Base-by-base conservation (phyloP, 2,797 vertebrate species). In the Danionella dracula region DNA sequence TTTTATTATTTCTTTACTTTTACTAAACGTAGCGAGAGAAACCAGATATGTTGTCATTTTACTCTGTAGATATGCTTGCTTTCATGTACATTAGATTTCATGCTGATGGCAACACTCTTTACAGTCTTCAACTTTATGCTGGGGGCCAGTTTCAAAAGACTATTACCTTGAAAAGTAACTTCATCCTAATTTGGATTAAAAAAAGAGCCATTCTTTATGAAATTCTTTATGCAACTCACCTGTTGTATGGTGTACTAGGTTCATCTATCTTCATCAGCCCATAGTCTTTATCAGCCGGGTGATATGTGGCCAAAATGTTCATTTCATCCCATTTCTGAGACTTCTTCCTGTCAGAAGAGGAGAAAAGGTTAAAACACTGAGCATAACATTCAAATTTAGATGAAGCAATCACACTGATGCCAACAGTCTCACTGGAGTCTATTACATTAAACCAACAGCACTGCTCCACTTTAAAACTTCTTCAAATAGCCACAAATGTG, bases 211-310 rank as follows among this genome's bases (percentile, higher is more conserved):
- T n/a, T n/a, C n/a, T n/a, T n/a, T n/a, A n/a, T n/a, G 23, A 27
- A 27, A 27, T 27, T 27, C 3, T 27, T 27, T 5, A 3, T 69
- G 48, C 21, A 42, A 11, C 55, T 45, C 76, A 98, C 96, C 93
- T 91, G 85, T 95, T 92, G 75, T 94, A 99, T 10, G 96, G 96
- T 32, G 96, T 99, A 80, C 93, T 95, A 29, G 96, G 96, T 75
- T 99, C 96, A 63, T 99, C 95, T 8, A 99, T 99, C 87, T 99
- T 99, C 95, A 99, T 99, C 78, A 97, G 80, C 38, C 96, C 96
- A 23, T 99, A 98, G 81, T 99, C 96, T 84, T 99, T 99, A 79
- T 94, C 94, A 13, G 93, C 85, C 31, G 96, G 96, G 79, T 99
- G 96, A 78, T 99, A 99, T 0, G 96, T 99, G 11, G 96, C 96